phyloP scores from a whole-genome alignment of 2,113 vertebrate species.

The Columba janthina region DNA sequence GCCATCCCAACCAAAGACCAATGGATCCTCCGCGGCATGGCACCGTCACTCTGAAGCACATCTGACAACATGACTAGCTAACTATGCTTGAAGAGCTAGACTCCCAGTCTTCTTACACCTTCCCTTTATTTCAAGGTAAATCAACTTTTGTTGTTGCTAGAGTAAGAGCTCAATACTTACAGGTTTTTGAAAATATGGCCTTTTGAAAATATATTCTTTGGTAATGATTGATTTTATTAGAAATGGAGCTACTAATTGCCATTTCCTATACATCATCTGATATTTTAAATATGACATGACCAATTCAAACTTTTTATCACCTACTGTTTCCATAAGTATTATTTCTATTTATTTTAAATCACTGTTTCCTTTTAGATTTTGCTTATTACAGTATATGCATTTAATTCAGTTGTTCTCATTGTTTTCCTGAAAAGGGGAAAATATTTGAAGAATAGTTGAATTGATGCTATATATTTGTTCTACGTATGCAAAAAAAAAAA shows the following conservation, averaged over 20 bases:
- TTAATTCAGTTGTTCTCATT: not conserved
- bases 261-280: not conserved
- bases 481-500: not conserved
- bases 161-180: not conserved
- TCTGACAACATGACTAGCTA: conserved; percentile 25
- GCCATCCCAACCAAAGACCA: conserved; percentile 7
- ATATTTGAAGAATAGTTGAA: not conserved
- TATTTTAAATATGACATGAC: not conserved
- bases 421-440: not conserved
- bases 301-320: not conserved
- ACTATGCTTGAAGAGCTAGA: conserved; percentile 25
- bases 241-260: not conserved
- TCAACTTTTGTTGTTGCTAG: not conserved
- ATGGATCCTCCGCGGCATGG: conserved; percentile 4
- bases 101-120: conserved; percentile 12
- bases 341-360: not conserved
- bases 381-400: not conserved
- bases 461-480: not conserved
- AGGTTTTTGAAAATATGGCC: not conserved
- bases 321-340: not conserved
- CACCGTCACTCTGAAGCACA: not conserved
- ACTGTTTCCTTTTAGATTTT: not conserved
- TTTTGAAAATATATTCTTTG: not conserved
- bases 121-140: conserved; percentile 44
- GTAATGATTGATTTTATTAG: not conserved